Percentiles rank a stretch among this genome's conserved stretches.
Evolutionary conservation across 2,797 vertebrate species (phyloP).

Genomic region (Megaceryle alcyon): DNA sequence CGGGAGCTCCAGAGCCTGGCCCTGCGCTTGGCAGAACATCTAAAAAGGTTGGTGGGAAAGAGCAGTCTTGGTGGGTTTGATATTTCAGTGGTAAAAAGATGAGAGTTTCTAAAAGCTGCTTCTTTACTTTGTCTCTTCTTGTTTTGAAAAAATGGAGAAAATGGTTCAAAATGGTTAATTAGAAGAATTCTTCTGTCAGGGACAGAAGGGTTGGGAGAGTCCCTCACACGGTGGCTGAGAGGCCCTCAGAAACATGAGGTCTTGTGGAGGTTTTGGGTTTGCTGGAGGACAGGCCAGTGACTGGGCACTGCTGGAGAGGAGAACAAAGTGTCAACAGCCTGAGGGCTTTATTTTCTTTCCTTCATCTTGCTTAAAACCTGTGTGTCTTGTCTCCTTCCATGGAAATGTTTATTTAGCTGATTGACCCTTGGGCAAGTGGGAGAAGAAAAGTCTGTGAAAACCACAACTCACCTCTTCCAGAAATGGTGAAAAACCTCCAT

Average conservation of each 20-base stretch:
- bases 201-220: neutral
- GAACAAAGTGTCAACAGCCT: neutral
- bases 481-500: neutral
- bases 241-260: too few species aligned
- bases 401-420: neutral
- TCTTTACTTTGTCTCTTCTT: neutral
- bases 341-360: neutral
- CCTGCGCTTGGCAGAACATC: neutral
- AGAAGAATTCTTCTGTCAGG: neutral
- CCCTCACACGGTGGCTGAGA: neutral
- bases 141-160: neutral
- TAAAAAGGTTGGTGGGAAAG: accelerated
- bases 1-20: accelerated
- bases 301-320: neutral
- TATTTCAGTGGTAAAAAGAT: neutral
- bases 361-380: neutral
- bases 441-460: neutral
- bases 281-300: neutral
- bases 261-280: neutral
- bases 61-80: neutral
- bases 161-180: neutral
- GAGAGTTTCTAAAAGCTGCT: neutral
- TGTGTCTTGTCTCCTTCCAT: neutral
- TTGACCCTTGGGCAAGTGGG: slow-evolving; percentile 6
- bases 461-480: neutral